Conservation (phyloP, 2,113 vertebrate species). For the Chionomys nivalis region DNA sequence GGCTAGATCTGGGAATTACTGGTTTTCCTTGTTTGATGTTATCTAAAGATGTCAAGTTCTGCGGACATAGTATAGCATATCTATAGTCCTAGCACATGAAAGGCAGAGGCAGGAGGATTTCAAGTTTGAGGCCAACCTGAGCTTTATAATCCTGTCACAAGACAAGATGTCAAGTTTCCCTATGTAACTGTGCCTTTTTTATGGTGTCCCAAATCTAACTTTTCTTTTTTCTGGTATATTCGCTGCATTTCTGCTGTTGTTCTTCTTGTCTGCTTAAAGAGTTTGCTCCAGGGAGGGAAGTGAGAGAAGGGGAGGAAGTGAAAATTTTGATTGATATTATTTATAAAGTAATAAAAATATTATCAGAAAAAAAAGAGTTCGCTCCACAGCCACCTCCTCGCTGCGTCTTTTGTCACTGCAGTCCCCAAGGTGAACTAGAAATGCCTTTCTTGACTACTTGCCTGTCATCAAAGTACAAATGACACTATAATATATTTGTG, state of each 20-base stretch:
- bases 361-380: neutral
- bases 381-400: neutral
- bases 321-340: too few species aligned
- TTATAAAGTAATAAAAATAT: too few species aligned
- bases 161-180: neutral
- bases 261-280: neutral
- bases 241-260: neutral
- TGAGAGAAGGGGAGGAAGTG: too few species aligned
- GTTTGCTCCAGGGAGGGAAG: neutral
- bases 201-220: neutral
- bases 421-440: neutral
- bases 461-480: neutral
- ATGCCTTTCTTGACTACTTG: neutral
- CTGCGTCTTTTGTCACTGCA: neutral
- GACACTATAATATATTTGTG: neutral
- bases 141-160: neutral
- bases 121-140: neutral
- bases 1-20: neutral
- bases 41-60: constrained; percentile 1
- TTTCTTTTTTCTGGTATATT: neutral
- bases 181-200: neutral
- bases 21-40: neutral
- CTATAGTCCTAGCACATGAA: neutral
- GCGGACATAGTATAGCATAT: neutral
- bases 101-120: neutral